phyloP scores from a whole-genome alignment of 2,113 vertebrate genomes.

The Microcebus ravelobensis region DNA sequence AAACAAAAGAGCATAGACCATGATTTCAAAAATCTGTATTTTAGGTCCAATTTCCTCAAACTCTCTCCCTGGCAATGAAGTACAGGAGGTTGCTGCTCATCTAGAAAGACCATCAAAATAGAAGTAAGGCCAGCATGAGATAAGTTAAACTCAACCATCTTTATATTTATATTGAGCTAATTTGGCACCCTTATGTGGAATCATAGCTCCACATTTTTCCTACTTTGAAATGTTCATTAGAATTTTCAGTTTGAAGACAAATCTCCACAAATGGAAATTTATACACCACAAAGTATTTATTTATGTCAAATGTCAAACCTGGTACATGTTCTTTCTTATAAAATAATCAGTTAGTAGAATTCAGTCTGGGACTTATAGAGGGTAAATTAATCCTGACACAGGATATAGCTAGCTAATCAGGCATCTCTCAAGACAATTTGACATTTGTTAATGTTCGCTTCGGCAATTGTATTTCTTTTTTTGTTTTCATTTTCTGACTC shows the following conservation, averaged over 20 bases:
- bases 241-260: constrained; percentile 29
- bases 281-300: not conserved
- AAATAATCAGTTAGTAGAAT: not conserved
- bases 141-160: not conserved
- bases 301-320: not conserved
- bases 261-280: not conserved
- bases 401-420: not conserved
- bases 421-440: not conserved
- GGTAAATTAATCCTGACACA: not conserved
- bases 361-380: not conserved
- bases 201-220: not conserved
- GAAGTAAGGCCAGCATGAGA: not conserved
- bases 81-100: not conserved
- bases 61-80: not conserved
- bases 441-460: not conserved
- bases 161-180: not conserved
- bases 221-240: not conserved
- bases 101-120: not conserved
- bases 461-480: not conserved
- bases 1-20: not conserved
- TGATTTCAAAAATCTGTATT: not conserved
- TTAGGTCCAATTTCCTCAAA: not conserved
- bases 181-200: not conserved
- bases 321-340: not conserved
- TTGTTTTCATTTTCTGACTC: not conserved